Evolutionary conservation across 2,888 invertebrate genomes (phyloP).

Genomic region (Nasonia oneida): DNA sequence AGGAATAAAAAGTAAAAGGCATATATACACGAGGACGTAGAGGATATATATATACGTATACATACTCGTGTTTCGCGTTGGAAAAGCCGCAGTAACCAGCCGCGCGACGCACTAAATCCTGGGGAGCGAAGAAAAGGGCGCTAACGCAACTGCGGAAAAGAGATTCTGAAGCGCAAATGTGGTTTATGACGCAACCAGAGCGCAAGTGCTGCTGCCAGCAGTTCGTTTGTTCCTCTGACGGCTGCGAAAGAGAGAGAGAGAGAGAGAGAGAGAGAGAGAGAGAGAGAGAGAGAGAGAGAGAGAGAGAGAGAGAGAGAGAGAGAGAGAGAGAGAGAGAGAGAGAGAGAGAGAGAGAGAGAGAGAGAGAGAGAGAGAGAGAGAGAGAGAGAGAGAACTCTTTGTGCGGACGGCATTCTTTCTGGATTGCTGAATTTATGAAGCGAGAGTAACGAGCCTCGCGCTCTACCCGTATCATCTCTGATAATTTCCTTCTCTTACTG

Average conservation of each 20-base stretch:
- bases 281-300: background rate
- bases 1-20: background rate
- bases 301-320: too few relatives aligned
- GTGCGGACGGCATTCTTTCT: constrained; percentile 30
- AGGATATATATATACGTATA: background rate
- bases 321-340: too few relatives aligned
- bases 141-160: constrained; percentile 22
- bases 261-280: background rate
- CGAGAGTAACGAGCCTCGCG: constrained; percentile 42
- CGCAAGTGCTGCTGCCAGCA: constrained; percentile 34
- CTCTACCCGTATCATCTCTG: background rate
- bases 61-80: background rate
- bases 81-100: constrained; percentile 29
- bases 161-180: constrained; percentile 51
- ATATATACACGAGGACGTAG: background rate
- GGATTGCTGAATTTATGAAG: constrained; percentile 52
- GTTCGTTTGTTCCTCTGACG: constrained; percentile 54
- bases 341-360: too few relatives aligned
- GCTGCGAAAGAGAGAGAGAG: background rate
- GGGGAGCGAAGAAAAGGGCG: constrained; percentile 26
- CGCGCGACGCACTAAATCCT: constrained; percentile 51
- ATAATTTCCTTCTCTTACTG: constrained; percentile 24
- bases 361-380: too few relatives aligned
- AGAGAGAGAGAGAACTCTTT: constrained; percentile 17
- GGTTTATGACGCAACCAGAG: constrained; percentile 38